Evolutionary conservation across 1,140 invertebrate species (phyloP).

Genomic region (Magallana angulata): DNA sequence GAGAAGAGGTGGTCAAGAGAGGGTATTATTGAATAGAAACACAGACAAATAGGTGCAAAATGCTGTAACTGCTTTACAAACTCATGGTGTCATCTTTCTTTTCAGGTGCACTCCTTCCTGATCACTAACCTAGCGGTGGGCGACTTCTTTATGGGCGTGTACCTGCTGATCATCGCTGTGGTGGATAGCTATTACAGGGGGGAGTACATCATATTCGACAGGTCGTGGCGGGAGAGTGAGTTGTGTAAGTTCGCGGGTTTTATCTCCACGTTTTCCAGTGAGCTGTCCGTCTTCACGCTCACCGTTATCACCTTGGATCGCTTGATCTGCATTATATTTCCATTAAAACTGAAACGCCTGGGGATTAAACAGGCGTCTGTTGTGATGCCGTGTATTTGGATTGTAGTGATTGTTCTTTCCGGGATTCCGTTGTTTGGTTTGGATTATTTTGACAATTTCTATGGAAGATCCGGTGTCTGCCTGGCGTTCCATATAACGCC

Average conservation of each 20-base stretch:
- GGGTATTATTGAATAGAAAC: too few relatives aligned
- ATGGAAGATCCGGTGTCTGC: constrained; percentile 83
- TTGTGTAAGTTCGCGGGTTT: constrained; percentile 84
- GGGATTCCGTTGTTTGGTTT: constrained; percentile 80
- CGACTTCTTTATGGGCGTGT: constrained; percentile 83
- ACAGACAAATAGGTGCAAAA: too few relatives aligned
- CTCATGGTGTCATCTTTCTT: constrained; percentile 40
- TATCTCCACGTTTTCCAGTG: constrained; percentile 85
- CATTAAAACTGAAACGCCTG: constrained; percentile 78
- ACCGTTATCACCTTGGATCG: constrained; percentile 83
- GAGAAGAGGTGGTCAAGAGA: too few relatives aligned
- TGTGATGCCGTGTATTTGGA: constrained; percentile 81
- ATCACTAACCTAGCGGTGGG: constrained; percentile 84
- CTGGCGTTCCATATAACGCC: constrained; percentile 83
- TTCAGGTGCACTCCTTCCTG: constrained; percentile 83
- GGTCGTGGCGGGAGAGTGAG: constrained; percentile 80
- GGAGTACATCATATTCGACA: constrained; percentile 81
- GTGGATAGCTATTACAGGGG: constrained; percentile 82
- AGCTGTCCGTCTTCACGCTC: constrained; percentile 85
- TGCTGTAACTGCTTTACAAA: too few relatives aligned
- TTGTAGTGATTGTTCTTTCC: constrained; percentile 79
- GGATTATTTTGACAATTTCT: constrained; percentile 82
- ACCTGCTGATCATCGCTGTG: constrained; percentile 82
- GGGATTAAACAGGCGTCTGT: constrained; percentile 79
- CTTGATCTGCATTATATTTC: constrained; percentile 83